Evolutionary conservation across 2,888 invertebrate species (phyloP), one percentile per base, ranked within the genome.

Genomic region (Nomada lathburiana): DNA sequence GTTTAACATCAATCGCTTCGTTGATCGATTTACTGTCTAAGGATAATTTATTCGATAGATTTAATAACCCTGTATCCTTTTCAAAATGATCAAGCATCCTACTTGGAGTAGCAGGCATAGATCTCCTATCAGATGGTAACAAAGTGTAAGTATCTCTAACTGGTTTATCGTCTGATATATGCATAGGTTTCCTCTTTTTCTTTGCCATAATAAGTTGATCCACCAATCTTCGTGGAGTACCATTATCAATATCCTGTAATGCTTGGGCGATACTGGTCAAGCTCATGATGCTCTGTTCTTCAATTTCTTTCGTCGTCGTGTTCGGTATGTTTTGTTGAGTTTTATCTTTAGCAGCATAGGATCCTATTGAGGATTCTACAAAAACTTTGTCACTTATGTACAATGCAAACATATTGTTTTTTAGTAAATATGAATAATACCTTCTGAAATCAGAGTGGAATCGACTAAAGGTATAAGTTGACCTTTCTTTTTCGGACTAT

Each of bases 201-300:
- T 91, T 91, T 9, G 90, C 92, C 86, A 90, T 88, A 26, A 93
- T 85, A 26, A 93, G 82, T 67, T 93, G 89, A 84, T 93, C 93
- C 7, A 93, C 91, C 52, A 93, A 80, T 88, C 89, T 90, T 63
- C 92, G 83, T 3, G 93, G 93, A 18, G 93, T 92, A 13, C 82
- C 88, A 42, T 86, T 89, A 36, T 92, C 90, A 13, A 87, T 87
- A 47, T 91, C 88, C 65, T 92, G 88, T 3, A 93, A 76, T n/a
- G 89, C 89, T 70, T 90, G 89, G 26, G 91, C 92, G 60, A 94
- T 94, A 63, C 89, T 90, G 29, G 90, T 92, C 23, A 93, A 76
- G 83, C 93, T 93, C 91, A 94, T 91, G 9, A 92, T 70, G 59
- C 91, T 92, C 23, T 89, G 90, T 53, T 92, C 90, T 62, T 90